Evolutionary conservation across 2,888 invertebrate species (phyloP).

Genomic region (Adelognathus sp.): DNA sequence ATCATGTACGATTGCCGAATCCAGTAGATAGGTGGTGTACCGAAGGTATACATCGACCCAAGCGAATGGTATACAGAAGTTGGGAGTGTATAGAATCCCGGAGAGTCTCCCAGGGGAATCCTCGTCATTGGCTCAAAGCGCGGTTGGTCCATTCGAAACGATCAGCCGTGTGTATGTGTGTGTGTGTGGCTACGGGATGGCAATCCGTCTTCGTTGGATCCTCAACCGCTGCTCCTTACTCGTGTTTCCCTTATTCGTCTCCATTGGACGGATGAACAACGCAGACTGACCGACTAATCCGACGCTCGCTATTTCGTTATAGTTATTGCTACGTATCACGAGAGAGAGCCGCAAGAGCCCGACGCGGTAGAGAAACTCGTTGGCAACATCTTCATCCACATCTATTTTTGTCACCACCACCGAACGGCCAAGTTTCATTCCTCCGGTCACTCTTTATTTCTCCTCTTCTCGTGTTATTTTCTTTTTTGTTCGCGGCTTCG

Average conservation of each 20-base stretch:
- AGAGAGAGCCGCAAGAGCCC: not conserved
- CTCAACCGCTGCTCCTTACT: conserved; percentile 62
- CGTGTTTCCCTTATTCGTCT: conserved; percentile 73
- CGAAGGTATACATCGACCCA: conserved; percentile 5
- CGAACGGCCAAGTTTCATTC: conserved; percentile 30
- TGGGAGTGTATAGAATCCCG: conserved; percentile 12
- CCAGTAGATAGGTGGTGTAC: not conserved
- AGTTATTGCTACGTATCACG: conserved; percentile 10
- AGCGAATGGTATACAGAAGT: conserved; percentile 6
- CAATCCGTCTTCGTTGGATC: conserved; percentile 75
- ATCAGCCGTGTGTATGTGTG: conserved; percentile 50
- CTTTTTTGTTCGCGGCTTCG: not conserved
- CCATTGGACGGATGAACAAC: conserved; percentile 68
- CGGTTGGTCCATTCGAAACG: conserved; percentile 53
- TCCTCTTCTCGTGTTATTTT: not conserved
- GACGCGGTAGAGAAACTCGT: not conserved
- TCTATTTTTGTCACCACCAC: conserved; percentile 25
- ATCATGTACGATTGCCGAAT: not conserved
- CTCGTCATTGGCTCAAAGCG: conserved; percentile 28
- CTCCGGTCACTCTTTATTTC: conserved; percentile 2
- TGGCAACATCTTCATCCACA: conserved; percentile 25
- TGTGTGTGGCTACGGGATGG: conserved; percentile 58
- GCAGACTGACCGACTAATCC: conserved; percentile 43
- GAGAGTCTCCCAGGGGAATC: conserved; percentile 45
- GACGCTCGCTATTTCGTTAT: conserved; percentile 43